phyloP scores from a whole-genome alignment of 2,888 invertebrate genomes.

The Halictus ligatus region DNA sequence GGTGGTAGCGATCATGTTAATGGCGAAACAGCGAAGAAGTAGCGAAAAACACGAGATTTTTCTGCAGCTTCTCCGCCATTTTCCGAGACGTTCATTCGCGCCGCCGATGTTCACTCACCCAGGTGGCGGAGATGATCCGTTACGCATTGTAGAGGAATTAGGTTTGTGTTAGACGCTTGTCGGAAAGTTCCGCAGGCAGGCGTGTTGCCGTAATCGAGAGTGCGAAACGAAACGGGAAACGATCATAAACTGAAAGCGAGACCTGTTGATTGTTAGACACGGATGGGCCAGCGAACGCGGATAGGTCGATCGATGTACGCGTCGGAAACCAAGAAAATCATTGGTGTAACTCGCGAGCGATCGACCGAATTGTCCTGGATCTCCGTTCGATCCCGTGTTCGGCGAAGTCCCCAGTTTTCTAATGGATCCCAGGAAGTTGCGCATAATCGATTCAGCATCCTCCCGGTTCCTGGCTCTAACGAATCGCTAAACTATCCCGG shows the following conservation, averaged over 20 bases:
- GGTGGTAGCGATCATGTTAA: no score
- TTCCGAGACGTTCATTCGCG: no score
- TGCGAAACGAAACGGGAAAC: neutral
- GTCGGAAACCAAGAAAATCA: neutral
- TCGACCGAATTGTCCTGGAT: neutral
- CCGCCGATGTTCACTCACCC: neutral
- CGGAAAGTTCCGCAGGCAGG: neutral
- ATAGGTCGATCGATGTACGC: neutral
- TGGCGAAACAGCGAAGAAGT: no score
- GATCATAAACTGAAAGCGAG: slow-evolving; percentile 32
- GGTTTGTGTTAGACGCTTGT: neutral
- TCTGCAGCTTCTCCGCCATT: no score
- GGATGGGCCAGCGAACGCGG: neutral
- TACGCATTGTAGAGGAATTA: neutral
- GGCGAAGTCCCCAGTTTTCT: no score
- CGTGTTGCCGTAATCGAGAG: neutral
- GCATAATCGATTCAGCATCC: neutral
- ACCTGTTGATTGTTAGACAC: slow-evolving; percentile 47
- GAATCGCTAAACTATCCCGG: neutral
- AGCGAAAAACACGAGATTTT: no score
- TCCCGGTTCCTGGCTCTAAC: neutral
- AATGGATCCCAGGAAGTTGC: neutral
- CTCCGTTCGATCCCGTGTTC: no score
- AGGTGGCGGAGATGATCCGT: neutral
- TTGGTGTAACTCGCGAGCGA: neutral